phyloP scores from a whole-genome alignment of 2,797 vertebrate species.

The Lepidocolaptes lacrymiger region DNA sequence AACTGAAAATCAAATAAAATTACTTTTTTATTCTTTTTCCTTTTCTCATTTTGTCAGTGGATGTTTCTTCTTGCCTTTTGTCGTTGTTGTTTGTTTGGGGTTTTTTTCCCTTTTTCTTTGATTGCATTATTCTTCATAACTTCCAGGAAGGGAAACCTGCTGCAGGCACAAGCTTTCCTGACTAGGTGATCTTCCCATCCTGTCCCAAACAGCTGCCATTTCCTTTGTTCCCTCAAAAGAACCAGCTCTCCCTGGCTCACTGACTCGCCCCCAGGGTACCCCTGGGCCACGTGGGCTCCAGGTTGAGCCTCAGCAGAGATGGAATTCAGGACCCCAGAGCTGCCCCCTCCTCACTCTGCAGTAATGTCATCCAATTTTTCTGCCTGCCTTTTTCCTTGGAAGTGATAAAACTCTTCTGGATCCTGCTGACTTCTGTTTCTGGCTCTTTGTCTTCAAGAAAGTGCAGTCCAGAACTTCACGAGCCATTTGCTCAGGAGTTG shows the following conservation, averaged over 20 bases:
- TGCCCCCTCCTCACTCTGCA: not conserved
- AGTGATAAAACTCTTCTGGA: not conserved
- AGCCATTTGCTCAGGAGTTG: not conserved
- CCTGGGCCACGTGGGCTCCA: not conserved
- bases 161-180: not conserved
- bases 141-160: not conserved
- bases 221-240: not conserved
- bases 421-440: not conserved
- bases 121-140: not conserved
- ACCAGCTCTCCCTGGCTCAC: not conserved
- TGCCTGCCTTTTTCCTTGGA: not conserved
- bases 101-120: not conserved
- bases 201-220: not conserved
- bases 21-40: not conserved
- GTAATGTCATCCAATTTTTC: not conserved
- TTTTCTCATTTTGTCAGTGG: not conserved
- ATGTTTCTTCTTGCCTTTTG: not conserved
- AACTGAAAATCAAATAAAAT: conserved; percentile 4
- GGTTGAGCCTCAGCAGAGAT: not conserved
- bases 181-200: not conserved
- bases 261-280: accelerated
- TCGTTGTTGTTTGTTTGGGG: not conserved
- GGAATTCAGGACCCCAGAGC: not conserved
- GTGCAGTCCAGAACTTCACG: not conserved
- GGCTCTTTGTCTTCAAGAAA: not conserved